Percentiles rank a stretch among this genome's conserved stretches.
Evolutionary conservation across 2,888 invertebrate genomes (phyloP).

Genomic region (Megamerina dolium): DNA sequence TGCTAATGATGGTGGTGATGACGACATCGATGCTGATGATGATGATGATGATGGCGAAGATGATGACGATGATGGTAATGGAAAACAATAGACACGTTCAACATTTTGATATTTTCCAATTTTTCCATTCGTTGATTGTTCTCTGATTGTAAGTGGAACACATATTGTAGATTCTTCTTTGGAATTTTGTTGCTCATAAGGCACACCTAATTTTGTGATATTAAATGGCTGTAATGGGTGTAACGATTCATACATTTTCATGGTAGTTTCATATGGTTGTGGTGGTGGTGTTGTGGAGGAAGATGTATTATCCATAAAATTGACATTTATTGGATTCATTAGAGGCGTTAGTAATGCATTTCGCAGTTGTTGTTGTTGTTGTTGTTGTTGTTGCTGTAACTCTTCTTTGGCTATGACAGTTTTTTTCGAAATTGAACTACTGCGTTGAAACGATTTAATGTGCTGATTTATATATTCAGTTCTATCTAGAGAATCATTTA

Average conservation of each 20-base stretch:
- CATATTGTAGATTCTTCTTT: slow-evolving; percentile 37
- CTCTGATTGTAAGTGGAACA: slow-evolving; percentile 35
- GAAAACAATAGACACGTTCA: slow-evolving; percentile 12
- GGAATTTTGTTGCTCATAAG: slow-evolving; percentile 34
- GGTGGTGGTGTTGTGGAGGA: slow-evolving; percentile 23
- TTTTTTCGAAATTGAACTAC: too few species aligned
- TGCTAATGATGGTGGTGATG: too few species aligned
- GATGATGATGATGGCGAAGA: too few species aligned
- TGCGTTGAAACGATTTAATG: too few species aligned
- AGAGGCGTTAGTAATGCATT: too few species aligned
- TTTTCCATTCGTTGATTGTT: slow-evolving; percentile 11
- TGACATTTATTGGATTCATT: too few species aligned
- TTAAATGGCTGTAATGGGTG: slow-evolving; percentile 32
- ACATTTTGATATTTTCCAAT: background rate
- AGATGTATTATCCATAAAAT: slow-evolving; percentile 4
- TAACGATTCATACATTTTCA: slow-evolving; percentile 31
- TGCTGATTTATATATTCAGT: background rate
- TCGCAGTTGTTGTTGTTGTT: background rate
- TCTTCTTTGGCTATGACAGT: background rate
- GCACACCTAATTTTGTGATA: slow-evolving; percentile 36
- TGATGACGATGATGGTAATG: too few species aligned
- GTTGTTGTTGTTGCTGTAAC: background rate
- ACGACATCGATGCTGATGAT: too few species aligned
- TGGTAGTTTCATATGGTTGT: slow-evolving; percentile 27
- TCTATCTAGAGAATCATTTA: slow-evolving; percentile 27